These are phyloP conservation scores for Diplazon laetatorius DNA, from an alignment of 2,888 invertebrate genomes.

Conservation along the genomic window DNA sequence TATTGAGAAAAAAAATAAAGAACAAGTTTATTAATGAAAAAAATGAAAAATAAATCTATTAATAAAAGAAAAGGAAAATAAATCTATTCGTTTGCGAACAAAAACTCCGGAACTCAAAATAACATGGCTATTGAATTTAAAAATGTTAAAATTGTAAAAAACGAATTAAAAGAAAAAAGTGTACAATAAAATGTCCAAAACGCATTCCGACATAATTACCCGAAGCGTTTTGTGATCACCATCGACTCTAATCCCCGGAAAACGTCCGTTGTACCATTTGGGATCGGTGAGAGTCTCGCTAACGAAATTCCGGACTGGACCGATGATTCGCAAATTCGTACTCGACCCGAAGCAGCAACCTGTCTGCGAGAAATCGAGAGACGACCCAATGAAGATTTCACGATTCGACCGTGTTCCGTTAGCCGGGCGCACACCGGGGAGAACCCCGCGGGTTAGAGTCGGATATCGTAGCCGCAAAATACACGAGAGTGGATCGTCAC, in stretches of 20 bases:
- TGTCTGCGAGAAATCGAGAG: conserved; percentile 42
- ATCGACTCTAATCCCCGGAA: conserved; percentile 64
- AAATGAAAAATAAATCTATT: too few relatives aligned
- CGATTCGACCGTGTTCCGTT: conserved; percentile 11
- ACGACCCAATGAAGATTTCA: neutral
- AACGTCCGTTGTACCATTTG: conserved; percentile 66
- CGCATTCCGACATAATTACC: conserved; percentile 61
- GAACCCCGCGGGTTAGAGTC: neutral
- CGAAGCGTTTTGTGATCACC: conserved; percentile 66
- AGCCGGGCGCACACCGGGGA: neutral
- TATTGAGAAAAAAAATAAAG: too few relatives aligned
- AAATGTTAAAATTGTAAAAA: too few relatives aligned
- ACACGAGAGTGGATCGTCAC: conserved; percentile 52
- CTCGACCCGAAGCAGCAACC: conserved; percentile 62
- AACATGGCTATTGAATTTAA: too few relatives aligned
- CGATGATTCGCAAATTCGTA: conserved; percentile 68
- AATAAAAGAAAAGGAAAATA: too few relatives aligned
- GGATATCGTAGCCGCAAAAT: neutral
- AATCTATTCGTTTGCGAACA: too few relatives aligned
- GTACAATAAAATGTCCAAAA: too few relatives aligned
- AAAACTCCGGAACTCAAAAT: too few relatives aligned
- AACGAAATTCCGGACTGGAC: conserved; percentile 69
- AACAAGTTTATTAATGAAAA: too few relatives aligned
- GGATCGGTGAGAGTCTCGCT: conserved; percentile 49
- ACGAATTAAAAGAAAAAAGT: too few relatives aligned